Evolutionary conservation across 2,113 vertebrate species (phyloP).

Genomic region (Natator depressus): DNA sequence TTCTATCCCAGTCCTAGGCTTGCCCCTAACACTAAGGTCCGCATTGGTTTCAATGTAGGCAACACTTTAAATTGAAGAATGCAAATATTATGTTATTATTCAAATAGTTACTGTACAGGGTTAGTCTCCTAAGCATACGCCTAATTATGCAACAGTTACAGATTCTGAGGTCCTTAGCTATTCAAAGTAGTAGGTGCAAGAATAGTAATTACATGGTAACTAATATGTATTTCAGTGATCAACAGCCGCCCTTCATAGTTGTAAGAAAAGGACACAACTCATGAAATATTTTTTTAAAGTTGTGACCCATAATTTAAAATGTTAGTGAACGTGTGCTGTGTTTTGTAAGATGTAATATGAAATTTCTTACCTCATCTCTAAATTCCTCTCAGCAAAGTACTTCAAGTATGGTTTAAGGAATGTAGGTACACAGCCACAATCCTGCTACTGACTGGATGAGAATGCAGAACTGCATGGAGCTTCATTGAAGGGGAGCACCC

Average conservation of each 20-base stretch:
- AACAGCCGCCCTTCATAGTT: background rate
- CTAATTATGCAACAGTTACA: background rate
- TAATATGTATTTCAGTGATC: background rate
- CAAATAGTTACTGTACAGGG: background rate
- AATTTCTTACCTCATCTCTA: background rate
- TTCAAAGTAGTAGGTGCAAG: background rate
- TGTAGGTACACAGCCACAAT: background rate
- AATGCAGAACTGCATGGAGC: background rate
- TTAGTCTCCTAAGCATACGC: background rate
- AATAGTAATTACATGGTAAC: background rate
- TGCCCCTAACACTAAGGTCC: background rate
- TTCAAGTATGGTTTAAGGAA: background rate
- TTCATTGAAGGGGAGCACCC: background rate
- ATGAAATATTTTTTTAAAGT: background rate
- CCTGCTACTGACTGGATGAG: background rate
- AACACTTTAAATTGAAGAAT: background rate
- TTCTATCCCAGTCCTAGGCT: rapidly evolving
- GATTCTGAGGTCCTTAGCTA: background rate
- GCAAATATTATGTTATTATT: background rate
- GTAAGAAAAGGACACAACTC: background rate
- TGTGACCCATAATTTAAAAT: background rate
- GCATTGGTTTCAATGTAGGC: background rate
- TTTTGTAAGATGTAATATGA: background rate
- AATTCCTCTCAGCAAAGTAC: background rate
- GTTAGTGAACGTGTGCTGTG: background rate